These are phyloP conservation scores for Bilobella aurantiaca DNA, from an alignment of 1,140 invertebrate species.

Conservation along the genomic window DNA sequence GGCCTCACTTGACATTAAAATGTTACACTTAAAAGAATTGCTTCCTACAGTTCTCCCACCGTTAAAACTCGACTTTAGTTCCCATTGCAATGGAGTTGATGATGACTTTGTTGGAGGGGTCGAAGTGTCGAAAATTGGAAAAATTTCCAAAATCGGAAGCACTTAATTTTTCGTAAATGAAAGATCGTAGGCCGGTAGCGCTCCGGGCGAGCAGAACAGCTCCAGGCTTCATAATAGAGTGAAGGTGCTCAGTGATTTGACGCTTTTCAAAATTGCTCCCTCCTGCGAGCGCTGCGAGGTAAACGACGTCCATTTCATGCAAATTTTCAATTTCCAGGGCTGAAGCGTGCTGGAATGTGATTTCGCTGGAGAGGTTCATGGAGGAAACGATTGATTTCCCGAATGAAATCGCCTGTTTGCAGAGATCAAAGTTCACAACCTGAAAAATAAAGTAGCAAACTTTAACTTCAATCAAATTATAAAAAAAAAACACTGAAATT, in stretches of 20 bases:
- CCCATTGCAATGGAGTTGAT: conserved; percentile 2
- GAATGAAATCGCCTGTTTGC: background rate
- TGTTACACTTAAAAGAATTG: no score
- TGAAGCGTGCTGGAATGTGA: background rate
- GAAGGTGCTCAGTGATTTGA: background rate
- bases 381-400: background rate
- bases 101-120: conserved; percentile 7
- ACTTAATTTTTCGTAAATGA: background rate
- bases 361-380: background rate
- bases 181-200: background rate
- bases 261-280: background rate
- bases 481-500: no score
- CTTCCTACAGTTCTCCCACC: no score
- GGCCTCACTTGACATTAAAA: no score
- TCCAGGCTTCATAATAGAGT: conserved; percentile 1
- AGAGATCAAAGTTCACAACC: conserved; percentile 3
- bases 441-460: no score
- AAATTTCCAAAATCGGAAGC: background rate
- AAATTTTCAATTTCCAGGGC: conserved; percentile 1
- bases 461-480: no score
- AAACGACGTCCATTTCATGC: background rate
- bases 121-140: background rate
- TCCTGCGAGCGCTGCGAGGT: conserved; percentile 1
- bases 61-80: background rate
- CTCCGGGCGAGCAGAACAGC: background rate